These are phyloP conservation scores for Leucoraja ocellata DNA, from an alignment of 2,797 vertebrate genomes.

Conservation along the genomic window DNA sequence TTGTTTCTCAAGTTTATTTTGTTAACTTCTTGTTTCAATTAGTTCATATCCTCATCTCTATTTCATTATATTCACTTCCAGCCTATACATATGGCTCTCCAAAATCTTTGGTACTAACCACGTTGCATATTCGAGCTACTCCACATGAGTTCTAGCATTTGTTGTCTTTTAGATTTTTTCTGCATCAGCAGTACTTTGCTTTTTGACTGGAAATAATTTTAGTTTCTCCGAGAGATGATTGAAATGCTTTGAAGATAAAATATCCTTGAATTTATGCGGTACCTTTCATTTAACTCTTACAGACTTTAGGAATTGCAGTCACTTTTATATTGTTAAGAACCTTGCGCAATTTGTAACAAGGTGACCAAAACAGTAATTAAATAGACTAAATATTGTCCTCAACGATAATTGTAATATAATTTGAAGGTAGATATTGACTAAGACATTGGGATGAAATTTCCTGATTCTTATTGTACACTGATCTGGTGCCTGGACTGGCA, in stretches of 20 bases:
- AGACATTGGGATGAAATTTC: not conserved
- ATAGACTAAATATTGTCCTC: not conserved
- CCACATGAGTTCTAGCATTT: no score
- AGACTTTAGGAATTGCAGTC: not conserved
- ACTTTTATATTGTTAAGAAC: not conserved
- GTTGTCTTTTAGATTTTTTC: no score
- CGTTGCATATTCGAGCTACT: no score
- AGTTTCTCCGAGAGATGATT: not conserved
- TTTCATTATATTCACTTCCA: not conserved
- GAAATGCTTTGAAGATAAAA: not conserved
- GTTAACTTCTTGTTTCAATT: not conserved
- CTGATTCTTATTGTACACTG: not conserved
- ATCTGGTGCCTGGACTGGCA: no score
- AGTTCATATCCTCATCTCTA: not conserved
- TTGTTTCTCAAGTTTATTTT: not conserved
- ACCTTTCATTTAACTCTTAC: not conserved
- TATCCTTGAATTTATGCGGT: not conserved
- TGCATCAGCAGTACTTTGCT: no score
- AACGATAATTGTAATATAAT: not conserved
- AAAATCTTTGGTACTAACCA: not conserved
- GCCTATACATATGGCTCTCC: not conserved
- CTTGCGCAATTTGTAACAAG: not conserved
- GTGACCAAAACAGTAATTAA: no score
- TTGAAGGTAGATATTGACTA: not conserved
- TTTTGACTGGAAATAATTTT: not conserved